A percentile compares a stretch with the other conserved stretches of the same genome.
These are phyloP conservation scores for Hydriomena furcata DNA, from an alignment of 2,888 invertebrate genomes.

Conservation along the genomic window DNA sequence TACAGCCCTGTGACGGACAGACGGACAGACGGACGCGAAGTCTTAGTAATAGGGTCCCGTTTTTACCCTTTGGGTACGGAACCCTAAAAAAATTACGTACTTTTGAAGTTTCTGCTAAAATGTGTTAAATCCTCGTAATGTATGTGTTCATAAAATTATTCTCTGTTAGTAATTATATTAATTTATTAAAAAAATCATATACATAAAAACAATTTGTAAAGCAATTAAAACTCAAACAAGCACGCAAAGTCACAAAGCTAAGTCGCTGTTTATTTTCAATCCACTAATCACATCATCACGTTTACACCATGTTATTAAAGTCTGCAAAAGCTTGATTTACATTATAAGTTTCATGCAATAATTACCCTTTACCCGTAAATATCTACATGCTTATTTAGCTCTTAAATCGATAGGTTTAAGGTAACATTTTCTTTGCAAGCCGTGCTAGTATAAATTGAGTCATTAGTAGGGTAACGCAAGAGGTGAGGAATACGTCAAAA, in stretches of 20 bases:
- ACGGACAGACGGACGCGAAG: too few relatives aligned
- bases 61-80: too few relatives aligned
- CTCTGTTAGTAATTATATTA: too few relatives aligned
- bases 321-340: conserved; percentile 55
- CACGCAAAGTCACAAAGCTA: conserved; percentile 3
- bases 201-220: neutral
- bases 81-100: too few relatives aligned
- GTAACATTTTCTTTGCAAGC: conserved; percentile 18
- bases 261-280: conserved; percentile 16
- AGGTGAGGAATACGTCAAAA: conserved; percentile 67
- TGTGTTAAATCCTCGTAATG: too few relatives aligned
- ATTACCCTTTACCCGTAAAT: conserved; percentile 25
- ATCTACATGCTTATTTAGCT: conserved; percentile 11
- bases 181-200: too few relatives aligned
- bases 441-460: conserved; percentile 61
- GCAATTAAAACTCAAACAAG: conserved; percentile 2
- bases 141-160: too few relatives aligned
- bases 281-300: conserved; percentile 53
- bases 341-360: conserved; percentile 55
- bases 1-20: too few relatives aligned
- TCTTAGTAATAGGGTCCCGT: too few relatives aligned
- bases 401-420: conserved; percentile 1
- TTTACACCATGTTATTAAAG: conserved; percentile 64
- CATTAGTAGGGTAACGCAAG: conserved; percentile 66
- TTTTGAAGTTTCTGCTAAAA: too few relatives aligned